A percentile compares a stretch with the other conserved stretches of the same genome.
phyloP scores from a whole-genome alignment of 2,888 invertebrate genomes.

The Agriotes lineatus region DNA sequence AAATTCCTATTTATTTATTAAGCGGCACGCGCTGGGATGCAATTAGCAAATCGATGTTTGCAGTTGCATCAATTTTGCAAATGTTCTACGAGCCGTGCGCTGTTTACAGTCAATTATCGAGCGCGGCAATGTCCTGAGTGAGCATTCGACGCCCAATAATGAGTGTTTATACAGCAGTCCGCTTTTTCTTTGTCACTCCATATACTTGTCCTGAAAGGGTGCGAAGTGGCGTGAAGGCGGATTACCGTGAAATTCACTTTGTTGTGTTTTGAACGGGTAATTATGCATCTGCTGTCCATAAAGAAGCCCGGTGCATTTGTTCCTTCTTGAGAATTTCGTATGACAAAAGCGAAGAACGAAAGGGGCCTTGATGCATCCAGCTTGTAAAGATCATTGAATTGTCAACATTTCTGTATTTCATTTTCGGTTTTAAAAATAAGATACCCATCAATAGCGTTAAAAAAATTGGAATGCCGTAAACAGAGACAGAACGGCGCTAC shows the following conservation, averaged over 20 bases:
- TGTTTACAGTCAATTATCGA: conserved; percentile 11
- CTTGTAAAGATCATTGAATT: no score
- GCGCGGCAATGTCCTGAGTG: conserved; percentile 9
- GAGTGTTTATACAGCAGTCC: conserved; percentile 4
- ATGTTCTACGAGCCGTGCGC: conserved; percentile 4
- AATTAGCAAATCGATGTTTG: conserved; percentile 12
- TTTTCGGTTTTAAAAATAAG: no score
- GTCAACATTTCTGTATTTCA: no score
- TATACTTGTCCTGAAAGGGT: background rate
- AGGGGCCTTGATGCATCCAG: no score
- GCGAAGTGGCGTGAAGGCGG: background rate
- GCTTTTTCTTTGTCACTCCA: background rate
- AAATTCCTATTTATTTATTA: background rate
- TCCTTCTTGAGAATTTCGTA: background rate
- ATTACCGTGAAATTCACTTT: background rate
- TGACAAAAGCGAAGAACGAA: no score
- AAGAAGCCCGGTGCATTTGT: background rate
- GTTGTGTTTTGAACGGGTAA: background rate
- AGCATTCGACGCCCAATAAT: conserved; percentile 6
- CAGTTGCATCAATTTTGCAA: conserved; percentile 8
- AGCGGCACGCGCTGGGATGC: conserved; percentile 2
- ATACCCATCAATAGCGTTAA: no score
- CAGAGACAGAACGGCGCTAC: no score
- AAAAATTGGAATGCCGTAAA: no score
- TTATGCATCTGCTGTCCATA: background rate